Evolutionary conservation across 2,888 invertebrate species (phyloP).

Genomic region (Acanthoscelides obtectus): DNA sequence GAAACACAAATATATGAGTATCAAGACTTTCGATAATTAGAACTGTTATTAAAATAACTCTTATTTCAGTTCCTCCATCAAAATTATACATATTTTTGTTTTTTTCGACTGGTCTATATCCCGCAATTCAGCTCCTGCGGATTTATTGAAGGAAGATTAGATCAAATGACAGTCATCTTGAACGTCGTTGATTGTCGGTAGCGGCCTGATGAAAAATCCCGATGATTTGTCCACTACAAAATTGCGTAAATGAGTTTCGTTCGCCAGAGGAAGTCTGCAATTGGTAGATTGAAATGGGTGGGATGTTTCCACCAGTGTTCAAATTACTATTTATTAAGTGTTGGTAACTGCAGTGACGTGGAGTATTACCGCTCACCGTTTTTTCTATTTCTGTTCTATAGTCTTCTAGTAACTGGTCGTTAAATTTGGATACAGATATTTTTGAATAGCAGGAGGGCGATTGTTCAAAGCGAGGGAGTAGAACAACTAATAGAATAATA

Average conservation of each 20-base stretch:
- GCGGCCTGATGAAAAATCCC: neutral
- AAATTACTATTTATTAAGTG: neutral
- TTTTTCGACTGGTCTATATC: too few relatives aligned
- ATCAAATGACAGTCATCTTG: neutral
- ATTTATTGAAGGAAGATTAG: neutral
- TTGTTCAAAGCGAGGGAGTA: too few relatives aligned
- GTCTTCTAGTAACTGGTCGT: too few relatives aligned
- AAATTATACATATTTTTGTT: too few relatives aligned
- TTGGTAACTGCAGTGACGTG: neutral
- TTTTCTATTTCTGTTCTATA: too few relatives aligned
- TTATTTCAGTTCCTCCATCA: too few relatives aligned
- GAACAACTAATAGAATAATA: too few relatives aligned
- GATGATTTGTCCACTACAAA: neutral
- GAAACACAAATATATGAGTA: too few relatives aligned
- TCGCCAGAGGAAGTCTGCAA: neutral
- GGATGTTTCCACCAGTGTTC: neutral
- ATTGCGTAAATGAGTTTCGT: neutral
- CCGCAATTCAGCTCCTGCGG: neutral
- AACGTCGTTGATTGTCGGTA: neutral
- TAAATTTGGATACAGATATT: too few relatives aligned
- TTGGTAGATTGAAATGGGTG: neutral
- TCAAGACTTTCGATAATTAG: too few relatives aligned
- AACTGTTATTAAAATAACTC: too few relatives aligned
- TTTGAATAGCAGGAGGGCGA: too few relatives aligned
- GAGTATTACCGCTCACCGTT: neutral